Conservation (phyloP, 1,140 invertebrate genomes). For the Lepidurus arcticus region DNA sequence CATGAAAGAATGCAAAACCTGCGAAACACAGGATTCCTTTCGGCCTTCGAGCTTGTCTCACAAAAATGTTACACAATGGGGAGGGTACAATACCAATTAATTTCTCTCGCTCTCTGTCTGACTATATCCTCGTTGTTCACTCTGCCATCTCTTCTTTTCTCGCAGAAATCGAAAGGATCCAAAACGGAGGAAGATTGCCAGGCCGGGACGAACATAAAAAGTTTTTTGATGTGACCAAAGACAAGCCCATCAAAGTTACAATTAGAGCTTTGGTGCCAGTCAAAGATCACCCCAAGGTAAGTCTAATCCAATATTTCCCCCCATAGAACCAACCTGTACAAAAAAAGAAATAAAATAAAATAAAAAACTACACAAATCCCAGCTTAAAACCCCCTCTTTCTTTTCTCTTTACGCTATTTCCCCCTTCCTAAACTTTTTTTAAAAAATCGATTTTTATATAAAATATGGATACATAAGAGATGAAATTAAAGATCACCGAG, state of each 20-base stretch:
- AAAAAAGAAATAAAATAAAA: background rate
- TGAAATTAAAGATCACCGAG: no score
- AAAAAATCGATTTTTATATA: no score
- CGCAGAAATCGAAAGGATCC: conserved; percentile 32
- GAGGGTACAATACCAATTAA: background rate
- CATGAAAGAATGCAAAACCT: conserved; percentile 1
- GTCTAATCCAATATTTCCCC: background rate
- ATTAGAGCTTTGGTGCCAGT: conserved; percentile 80
- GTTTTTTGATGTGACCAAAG: conserved; percentile 66
- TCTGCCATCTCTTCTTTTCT: background rate
- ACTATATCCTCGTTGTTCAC: conserved; percentile 13
- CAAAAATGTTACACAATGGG: background rate
- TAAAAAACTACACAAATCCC: no score
- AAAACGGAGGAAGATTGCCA: conserved; percentile 33
- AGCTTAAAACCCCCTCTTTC: no score
- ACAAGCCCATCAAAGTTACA: conserved; percentile 72
- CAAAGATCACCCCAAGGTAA: conserved; percentile 80
- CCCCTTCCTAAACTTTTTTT: no score
- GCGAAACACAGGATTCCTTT: background rate
- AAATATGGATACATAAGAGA: no score
- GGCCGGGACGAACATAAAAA: conserved; percentile 26
- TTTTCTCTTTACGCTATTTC: no score
- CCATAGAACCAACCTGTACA: background rate
- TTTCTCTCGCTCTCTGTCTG: background rate
- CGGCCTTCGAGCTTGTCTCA: background rate